A percentile compares a stretch with the other conserved stretches of the same genome.
Conservation (phyloP, 2,888 invertebrate species). For the Eupithecia centaureata region DNA sequence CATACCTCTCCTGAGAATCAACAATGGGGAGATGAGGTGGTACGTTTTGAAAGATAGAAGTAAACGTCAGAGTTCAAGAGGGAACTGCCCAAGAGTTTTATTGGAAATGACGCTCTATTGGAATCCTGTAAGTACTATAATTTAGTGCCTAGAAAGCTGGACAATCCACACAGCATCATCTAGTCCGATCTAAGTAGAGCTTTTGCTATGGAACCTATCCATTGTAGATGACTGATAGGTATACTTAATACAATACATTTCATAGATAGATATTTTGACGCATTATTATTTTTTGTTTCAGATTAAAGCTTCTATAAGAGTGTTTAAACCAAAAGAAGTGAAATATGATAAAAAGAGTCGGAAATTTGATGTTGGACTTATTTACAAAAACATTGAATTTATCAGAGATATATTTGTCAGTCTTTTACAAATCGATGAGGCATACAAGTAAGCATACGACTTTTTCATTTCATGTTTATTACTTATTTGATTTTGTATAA, state of each 20-base stretch:
- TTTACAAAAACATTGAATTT: slow-evolving; percentile 70
- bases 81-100: slow-evolving; percentile 71
- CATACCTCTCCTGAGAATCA: slow-evolving; percentile 68
- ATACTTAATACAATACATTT: too few species aligned
- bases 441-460: slow-evolving; percentile 60
- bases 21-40: slow-evolving; percentile 65
- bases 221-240: too few species aligned
- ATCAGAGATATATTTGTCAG: slow-evolving; percentile 59
- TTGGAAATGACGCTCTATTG: slow-evolving; percentile 69
- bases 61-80: slow-evolving; percentile 64
- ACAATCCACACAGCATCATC: too few species aligned
- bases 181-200: too few species aligned
- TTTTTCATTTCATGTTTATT: not conserved
- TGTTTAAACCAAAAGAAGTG: slow-evolving; percentile 69
- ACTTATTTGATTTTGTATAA: not conserved
- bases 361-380: slow-evolving; percentile 66
- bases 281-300: slow-evolving; percentile 51
- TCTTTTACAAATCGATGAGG: slow-evolving; percentile 59
- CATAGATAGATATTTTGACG: too few species aligned
- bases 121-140: slow-evolving; percentile 68
- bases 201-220: too few species aligned
- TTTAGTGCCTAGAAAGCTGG: not conserved
- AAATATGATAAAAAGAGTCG: slow-evolving; percentile 65
- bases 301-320: slow-evolving; percentile 67
- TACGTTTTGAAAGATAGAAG: slow-evolving; percentile 69